Evolutionary conservation across 2,888 invertebrate species (phyloP), one percentile per base, ranked within the genome.

Genomic region (Lasioglossum pauxillum): DNA sequence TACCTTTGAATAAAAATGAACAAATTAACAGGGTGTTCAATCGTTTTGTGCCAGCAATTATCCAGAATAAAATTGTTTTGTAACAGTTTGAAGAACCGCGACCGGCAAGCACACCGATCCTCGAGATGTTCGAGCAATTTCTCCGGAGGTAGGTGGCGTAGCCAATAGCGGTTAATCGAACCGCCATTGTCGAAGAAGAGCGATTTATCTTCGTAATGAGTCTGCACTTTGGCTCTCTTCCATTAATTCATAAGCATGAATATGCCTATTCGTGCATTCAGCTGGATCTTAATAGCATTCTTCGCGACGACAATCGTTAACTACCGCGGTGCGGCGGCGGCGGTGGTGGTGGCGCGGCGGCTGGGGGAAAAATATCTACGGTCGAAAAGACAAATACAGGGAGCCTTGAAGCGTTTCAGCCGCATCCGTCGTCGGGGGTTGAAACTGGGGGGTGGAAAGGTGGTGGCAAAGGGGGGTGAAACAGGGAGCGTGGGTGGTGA

Each of bases 371-470:
- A 57, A 41, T 85, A 67, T 69, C 60, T 16, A 74, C 71, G 60
- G 27, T 69, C 53, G 67, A 83, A 78, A 78, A 72, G 86, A 87
- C 80, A 76, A 80, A 86, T 78, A 83, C 76, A 41, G 1, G 27
- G 38, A 31, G 84, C 60, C 71, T 77, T 14, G 77, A 72, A 72
- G 80, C 31, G 75, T 35, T 82, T 60, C 53, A 80, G 77, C 67
- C 53, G 71, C 77, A 69, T 82, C 69, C 60, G 46, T 57, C 75
- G 83, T 10, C 12, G n/a, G 57, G 86, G 35, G 67, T 69, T 19
- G 88, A 78, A 78, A 44, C 74, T 7, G 41, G n/a, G 71, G 14
- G n/a, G 41, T 41, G 23, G 44, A n/a, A 27, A 31, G 27, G 44
- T 2, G 5, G 27, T 3, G 16, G 44, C 16, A 31, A 46, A 2